These are phyloP conservation scores for Sthenelais limicola DNA, from an alignment of 2,888 invertebrate genomes.

Conservation along the genomic window DNA sequence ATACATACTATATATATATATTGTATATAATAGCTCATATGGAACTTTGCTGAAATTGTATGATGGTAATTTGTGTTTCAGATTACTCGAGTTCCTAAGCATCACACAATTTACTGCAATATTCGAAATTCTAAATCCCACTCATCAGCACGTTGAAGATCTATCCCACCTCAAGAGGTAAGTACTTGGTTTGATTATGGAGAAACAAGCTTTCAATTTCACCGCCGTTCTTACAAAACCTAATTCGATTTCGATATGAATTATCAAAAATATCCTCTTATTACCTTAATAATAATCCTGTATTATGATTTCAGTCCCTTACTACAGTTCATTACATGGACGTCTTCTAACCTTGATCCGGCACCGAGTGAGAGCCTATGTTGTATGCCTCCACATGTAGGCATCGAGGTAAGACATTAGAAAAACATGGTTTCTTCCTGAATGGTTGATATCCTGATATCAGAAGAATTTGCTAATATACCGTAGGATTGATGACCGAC, in stretches of 20 bases:
- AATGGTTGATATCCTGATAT: too few relatives aligned
- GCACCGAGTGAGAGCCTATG: constrained; percentile 54
- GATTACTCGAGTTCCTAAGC: constrained; percentile 64
- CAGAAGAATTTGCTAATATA: too few relatives aligned
- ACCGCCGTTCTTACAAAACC: not conserved
- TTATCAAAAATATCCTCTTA: not conserved
- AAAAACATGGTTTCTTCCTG: too few relatives aligned
- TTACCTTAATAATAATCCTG: constrained; percentile 10
- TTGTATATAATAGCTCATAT: too few relatives aligned
- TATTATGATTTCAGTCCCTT: constrained; percentile 60
- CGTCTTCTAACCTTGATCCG: constrained; percentile 62
- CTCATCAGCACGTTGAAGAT: constrained; percentile 73
- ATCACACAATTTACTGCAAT: constrained; percentile 68
- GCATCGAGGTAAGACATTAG: constrained; percentile 61
- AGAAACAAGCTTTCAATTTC: not conserved
- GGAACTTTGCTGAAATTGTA: too few relatives aligned
- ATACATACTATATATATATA: too few relatives aligned
- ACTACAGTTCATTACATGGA: constrained; percentile 70
- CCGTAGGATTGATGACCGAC: too few relatives aligned
- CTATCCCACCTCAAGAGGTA: constrained; percentile 67
- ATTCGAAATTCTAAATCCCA: constrained; percentile 72
- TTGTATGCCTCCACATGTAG: constrained; percentile 66
- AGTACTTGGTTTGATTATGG: constrained; percentile 28
- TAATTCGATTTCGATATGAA: not conserved
- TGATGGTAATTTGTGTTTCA: too few relatives aligned